phyloP scores from a whole-genome alignment of 2,113 vertebrate genomes.

The Carlito syrichta region DNA sequence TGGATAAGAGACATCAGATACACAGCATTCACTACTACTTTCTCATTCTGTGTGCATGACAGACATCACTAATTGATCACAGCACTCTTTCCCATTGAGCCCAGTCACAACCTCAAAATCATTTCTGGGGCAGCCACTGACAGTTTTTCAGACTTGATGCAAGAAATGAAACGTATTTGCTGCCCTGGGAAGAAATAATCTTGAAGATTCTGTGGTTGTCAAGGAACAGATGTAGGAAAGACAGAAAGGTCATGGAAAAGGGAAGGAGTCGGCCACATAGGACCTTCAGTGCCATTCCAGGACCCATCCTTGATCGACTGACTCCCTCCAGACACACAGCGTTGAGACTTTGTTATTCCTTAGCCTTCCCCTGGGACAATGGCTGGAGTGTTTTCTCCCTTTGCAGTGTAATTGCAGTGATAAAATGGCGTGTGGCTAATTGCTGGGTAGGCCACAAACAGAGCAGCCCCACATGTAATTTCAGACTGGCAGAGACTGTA shows the following conservation, averaged over 20 bases:
- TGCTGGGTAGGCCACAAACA: slow-evolving; percentile 54
- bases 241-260: neutral
- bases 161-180: neutral
- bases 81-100: neutral
- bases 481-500: slow-evolving; percentile 54
- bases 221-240: neutral
- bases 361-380: neutral
- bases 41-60: neutral
- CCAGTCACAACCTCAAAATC: neutral
- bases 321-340: neutral
- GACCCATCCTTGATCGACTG: neutral
- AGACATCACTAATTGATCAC: slow-evolving; percentile 49
- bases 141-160: neutral
- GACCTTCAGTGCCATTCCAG: neutral
- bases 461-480: slow-evolving; percentile 46
- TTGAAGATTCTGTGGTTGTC: neutral
- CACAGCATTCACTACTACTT: too few species aligned
- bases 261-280: neutral
- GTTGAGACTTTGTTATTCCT: neutral
- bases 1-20: neutral
- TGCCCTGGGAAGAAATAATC: neutral
- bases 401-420: slow-evolving; percentile 8
- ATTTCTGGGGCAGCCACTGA: neutral
- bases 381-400: slow-evolving; percentile 31
- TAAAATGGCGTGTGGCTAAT: slow-evolving; percentile 49